Conservation (phyloP, 2,113 vertebrate species). For the Ammodramus savannarum region DNA sequence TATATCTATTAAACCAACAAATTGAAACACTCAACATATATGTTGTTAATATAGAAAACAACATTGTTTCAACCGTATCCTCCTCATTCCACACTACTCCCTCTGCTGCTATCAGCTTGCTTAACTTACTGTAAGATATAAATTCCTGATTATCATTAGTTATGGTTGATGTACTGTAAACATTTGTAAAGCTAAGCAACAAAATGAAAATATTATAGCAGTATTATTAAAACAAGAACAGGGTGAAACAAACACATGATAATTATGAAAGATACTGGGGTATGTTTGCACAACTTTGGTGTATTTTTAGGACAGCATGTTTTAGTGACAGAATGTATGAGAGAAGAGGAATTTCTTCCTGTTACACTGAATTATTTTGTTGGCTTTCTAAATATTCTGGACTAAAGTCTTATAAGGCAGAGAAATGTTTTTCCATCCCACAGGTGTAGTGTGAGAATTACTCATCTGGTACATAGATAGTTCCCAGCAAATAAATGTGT, state of each 20-base stretch:
- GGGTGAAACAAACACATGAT: background rate
- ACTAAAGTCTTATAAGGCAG: background rate
- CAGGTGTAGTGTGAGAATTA: background rate
- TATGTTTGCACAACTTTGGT: background rate
- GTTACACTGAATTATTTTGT: background rate
- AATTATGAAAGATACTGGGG: background rate
- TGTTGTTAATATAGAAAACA: background rate
- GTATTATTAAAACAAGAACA: slow-evolving; percentile 4
- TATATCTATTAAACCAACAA: background rate
- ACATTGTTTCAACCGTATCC: background rate
- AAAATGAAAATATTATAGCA: background rate
- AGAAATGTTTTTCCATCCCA: background rate
- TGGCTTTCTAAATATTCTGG: background rate
- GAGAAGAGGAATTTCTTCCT: background rate
- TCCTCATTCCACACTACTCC: background rate
- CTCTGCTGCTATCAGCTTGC: background rate
- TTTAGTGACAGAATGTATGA: background rate
- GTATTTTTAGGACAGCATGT: background rate
- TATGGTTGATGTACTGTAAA: background rate
- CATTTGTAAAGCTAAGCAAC: background rate
- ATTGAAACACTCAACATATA: background rate
- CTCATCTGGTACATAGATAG: background rate
- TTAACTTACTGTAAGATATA: background rate
- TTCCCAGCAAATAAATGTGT: background rate
- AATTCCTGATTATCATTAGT: background rate